phyloP scores from a whole-genome alignment of 2,797 vertebrate species.

The Labroides dimidiatus region DNA sequence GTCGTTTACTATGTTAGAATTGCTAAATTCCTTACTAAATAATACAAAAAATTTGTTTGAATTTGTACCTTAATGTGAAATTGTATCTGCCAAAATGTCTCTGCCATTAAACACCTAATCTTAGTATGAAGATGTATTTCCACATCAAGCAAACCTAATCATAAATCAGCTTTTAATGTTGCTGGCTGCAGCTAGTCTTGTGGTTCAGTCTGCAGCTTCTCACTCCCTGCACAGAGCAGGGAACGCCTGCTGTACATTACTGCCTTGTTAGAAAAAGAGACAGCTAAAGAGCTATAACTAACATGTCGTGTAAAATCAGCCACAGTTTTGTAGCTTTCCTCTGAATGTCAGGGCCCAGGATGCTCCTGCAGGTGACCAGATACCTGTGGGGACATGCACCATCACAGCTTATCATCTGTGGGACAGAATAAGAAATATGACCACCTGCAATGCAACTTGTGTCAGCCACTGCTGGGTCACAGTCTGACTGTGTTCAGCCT shows the following conservation, averaged over 20 bases:
- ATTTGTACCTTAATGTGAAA: not conserved
- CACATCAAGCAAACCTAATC: not conserved
- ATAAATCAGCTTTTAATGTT: not conserved
- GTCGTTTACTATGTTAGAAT: not conserved
- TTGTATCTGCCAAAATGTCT: not conserved
- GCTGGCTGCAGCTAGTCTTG: not conserved
- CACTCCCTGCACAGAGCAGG: too few species aligned
- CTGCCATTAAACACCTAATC: not conserved
- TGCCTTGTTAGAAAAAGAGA: not conserved
- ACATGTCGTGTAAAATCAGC: conserved; percentile 24
- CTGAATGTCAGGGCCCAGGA: conserved; percentile 48
- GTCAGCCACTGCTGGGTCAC: conserved; percentile 34
- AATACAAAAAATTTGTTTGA: too few species aligned
- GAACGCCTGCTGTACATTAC: conserved; percentile 23
- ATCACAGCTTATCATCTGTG: conserved; percentile 66
- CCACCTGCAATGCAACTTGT: conserved; percentile 41
- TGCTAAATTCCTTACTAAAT: too few species aligned
- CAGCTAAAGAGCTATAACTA: conserved; percentile 4
- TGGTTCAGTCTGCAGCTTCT: not conserved
- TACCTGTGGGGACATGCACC: conserved; percentile 12
- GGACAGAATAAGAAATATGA: conserved; percentile 55
- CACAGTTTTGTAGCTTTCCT: conserved; percentile 41
- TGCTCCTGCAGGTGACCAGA: conserved; percentile 34
- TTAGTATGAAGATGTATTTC: not conserved
- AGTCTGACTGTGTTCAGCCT: conserved; percentile 9